Evolutionary conservation across 2,113 vertebrate genomes (phyloP).

Genomic region (Osmerus mordax): DNA sequence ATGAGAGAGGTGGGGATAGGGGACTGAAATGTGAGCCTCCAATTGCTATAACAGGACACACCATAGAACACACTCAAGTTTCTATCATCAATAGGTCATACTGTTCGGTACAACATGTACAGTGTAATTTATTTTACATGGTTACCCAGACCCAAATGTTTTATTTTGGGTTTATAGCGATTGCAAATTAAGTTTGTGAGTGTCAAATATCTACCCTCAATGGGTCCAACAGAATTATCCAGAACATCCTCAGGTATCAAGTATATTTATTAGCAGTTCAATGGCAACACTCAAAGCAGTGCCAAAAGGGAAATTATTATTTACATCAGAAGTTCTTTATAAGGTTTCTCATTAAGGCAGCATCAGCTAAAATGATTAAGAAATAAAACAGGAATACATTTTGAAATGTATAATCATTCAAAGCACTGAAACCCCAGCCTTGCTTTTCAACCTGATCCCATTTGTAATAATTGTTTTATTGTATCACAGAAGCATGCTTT

Average conservation of each 20-base stretch:
- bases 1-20: no score
- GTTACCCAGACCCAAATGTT: no score
- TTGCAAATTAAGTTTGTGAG: no score
- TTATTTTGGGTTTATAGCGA: no score
- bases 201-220: background rate
- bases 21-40: no score
- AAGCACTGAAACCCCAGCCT: background rate
- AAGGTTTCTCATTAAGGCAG: background rate
- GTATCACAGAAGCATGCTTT: background rate
- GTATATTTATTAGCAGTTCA: slow-evolving; percentile 29
- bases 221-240: background rate
- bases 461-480: background rate
- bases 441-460: background rate
- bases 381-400: background rate
- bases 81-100: no score
- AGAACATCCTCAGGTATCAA: slow-evolving; percentile 3
- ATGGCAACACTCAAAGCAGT: slow-evolving; percentile 17
- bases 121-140: no score
- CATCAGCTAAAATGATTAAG: background rate
- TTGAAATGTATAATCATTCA: background rate
- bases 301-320: slow-evolving; percentile 2
- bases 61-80: no score
- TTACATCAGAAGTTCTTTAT: background rate
- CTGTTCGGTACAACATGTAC: no score
- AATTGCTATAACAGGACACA: no score